Evolutionary conservation across 2,797 vertebrate species (phyloP).

Genomic region (Pangasius mekongensis): DNA sequence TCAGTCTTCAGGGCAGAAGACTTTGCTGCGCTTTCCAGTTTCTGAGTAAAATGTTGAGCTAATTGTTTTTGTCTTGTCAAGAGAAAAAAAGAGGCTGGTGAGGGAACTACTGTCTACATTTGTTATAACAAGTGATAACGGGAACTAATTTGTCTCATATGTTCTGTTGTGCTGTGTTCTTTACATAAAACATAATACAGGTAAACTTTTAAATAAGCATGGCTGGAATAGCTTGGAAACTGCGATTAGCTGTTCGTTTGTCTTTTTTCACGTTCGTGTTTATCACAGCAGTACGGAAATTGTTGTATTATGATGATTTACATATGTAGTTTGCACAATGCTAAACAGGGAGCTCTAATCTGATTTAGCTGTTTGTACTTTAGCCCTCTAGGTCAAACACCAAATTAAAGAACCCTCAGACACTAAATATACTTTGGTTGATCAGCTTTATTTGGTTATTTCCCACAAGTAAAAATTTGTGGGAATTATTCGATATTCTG

Average conservation of each 20-base stretch:
- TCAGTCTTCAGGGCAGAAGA: background rate
- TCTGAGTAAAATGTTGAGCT: background rate
- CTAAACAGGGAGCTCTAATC: background rate
- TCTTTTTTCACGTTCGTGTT: background rate
- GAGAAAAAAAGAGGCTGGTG: background rate
- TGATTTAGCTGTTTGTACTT: background rate
- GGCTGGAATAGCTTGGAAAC: background rate
- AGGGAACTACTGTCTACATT: background rate
- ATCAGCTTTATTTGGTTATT: slow-evolving; percentile 9
- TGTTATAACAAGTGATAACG: background rate
- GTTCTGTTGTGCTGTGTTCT: background rate
- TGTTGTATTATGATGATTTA: background rate
- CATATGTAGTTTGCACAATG: background rate
- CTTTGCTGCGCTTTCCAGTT: background rate
- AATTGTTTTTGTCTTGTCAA: background rate
- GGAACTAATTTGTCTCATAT: too few species aligned
- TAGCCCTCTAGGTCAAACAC: background rate
- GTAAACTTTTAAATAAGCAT: background rate
- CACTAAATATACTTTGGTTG: background rate
- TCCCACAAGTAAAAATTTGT: background rate
- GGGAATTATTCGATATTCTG: background rate
- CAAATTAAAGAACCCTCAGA: background rate
- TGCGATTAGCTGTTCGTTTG: too few species aligned
- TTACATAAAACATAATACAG: background rate
- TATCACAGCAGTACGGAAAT: background rate